A percentile compares a stretch with the other conserved stretches of the same genome.
phyloP scores from a whole-genome alignment of 2,797 vertebrate genomes.

The Sebastes umbrosus region DNA sequence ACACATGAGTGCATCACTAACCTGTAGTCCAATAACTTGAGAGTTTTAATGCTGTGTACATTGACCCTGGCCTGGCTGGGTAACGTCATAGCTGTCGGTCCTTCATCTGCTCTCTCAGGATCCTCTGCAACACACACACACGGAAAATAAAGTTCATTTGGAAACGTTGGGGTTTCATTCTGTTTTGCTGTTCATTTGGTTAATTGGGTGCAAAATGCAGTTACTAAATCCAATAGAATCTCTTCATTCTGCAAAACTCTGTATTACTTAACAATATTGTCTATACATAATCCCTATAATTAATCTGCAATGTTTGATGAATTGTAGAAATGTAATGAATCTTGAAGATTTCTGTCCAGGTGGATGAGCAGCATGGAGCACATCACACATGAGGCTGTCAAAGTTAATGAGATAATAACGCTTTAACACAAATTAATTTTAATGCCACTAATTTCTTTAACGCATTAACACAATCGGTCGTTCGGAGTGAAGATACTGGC shows the following conservation, averaged over 20 bases:
- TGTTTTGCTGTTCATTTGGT: not conserved
- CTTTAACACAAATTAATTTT: too few relatives aligned
- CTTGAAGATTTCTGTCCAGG: not conserved
- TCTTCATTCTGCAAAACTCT: not conserved
- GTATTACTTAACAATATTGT: not conserved
- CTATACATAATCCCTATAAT: not conserved
- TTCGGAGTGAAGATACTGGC: too few relatives aligned
- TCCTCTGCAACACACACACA: constrained; percentile 76
- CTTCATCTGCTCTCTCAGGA: constrained; percentile 56
- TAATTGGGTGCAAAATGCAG: not conserved
- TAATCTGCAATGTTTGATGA: not conserved
- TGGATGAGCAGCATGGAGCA: not conserved
- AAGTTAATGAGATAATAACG: too few relatives aligned
- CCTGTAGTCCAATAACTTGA: constrained; percentile 91
- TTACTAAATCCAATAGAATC: not conserved
- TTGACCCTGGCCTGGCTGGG: constrained; percentile 90
- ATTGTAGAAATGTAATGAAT: not conserved
- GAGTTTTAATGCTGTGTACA: constrained; percentile 83
- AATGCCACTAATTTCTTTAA: too few relatives aligned
- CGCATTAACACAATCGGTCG: too few relatives aligned
- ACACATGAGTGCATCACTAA: constrained; percentile 41
- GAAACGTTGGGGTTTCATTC: not conserved
- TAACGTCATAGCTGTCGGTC: constrained; percentile 90
- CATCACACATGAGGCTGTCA: not conserved
- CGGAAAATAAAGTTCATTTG: not conserved